Percentiles rank a stretch among this genome's conserved stretches.
These are phyloP conservation scores for Vanessa atalanta DNA, from an alignment of 1,140 invertebrate species.

Conservation along the genomic window DNA sequence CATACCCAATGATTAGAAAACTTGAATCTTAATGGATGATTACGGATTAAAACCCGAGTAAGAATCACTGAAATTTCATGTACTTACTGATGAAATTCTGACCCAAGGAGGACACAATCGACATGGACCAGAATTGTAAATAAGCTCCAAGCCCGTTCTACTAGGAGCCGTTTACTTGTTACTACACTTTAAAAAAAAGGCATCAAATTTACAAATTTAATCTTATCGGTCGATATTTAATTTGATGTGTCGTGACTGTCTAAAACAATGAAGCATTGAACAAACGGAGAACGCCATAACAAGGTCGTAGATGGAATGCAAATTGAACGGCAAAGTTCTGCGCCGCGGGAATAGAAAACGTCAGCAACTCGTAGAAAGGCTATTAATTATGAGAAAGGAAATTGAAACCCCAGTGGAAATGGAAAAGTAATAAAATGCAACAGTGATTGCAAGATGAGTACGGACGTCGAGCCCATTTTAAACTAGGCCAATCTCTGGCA, in stretches of 20 bases:
- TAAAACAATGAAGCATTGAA: slow-evolving; percentile 38
- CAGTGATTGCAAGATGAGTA: slow-evolving; percentile 75
- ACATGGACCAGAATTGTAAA: no score
- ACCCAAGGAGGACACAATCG: no score
- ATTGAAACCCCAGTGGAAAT: slow-evolving; percentile 78
- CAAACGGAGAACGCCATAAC: slow-evolving; percentile 48
- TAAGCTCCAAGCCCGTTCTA: no score
- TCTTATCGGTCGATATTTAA: background rate
- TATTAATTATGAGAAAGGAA: slow-evolving; percentile 80
- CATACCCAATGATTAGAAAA: no score
- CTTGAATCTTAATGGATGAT: no score
- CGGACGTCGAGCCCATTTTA: slow-evolving; percentile 42
- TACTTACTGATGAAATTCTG: no score
- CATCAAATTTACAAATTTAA: background rate
- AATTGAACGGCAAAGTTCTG: slow-evolving; percentile 73
- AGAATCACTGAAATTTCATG: no score
- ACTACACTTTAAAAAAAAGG: background rate
- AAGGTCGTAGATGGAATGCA: slow-evolving; percentile 66
- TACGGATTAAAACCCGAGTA: no score
- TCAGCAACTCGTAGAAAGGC: slow-evolving; percentile 70
- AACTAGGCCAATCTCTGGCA: slow-evolving; percentile 35
- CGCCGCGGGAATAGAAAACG: slow-evolving; percentile 70
- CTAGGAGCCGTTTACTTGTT: no score
- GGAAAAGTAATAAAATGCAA: slow-evolving; percentile 80
- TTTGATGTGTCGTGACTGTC: background rate